phyloP scores from a whole-genome alignment of 2,888 invertebrate species.

The Campoplex nolae region DNA sequence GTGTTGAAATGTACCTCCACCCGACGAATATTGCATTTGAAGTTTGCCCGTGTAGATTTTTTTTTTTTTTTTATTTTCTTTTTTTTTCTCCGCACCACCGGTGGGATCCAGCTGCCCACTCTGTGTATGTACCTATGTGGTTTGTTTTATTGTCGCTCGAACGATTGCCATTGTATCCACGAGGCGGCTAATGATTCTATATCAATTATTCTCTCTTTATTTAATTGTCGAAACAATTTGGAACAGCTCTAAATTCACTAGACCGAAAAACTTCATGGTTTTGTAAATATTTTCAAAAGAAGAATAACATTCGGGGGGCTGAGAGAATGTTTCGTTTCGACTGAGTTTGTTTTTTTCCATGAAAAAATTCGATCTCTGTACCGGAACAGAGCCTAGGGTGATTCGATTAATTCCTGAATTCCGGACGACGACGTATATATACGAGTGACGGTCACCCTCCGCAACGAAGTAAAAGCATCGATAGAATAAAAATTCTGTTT shows the following conservation, averaged over 20 bases:
- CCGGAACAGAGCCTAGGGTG: neutral
- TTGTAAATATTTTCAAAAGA: slow-evolving; percentile 24
- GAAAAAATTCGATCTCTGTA: neutral
- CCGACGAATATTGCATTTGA: slow-evolving; percentile 50
- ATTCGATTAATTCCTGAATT: slow-evolving; percentile 12
- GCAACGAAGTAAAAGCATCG: neutral
- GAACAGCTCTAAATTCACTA: slow-evolving; percentile 28
- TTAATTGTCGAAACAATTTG: slow-evolving; percentile 53
- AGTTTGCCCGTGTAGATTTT: slow-evolving; percentile 40
- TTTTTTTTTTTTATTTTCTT: slow-evolving; percentile 20
- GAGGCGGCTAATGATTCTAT: slow-evolving; percentile 56
- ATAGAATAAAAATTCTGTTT: neutral
- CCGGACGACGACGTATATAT: neutral
- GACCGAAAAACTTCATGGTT: neutral
- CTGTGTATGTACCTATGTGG: neutral
- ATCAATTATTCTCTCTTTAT: slow-evolving; percentile 60
- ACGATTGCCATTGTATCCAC: slow-evolving; percentile 24
- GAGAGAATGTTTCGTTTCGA: neutral
- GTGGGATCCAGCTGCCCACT: slow-evolving; percentile 21
- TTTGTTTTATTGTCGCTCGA: slow-evolving; percentile 36
- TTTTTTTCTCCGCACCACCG: neutral
- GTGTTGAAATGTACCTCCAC: slow-evolving; percentile 32
- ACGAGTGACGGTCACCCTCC: neutral
- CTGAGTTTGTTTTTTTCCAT: neutral
- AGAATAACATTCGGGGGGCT: slow-evolving; percentile 1